Base-by-base conservation (phyloP, 1,140 invertebrate species). In the Orchestia grillus region DNA sequence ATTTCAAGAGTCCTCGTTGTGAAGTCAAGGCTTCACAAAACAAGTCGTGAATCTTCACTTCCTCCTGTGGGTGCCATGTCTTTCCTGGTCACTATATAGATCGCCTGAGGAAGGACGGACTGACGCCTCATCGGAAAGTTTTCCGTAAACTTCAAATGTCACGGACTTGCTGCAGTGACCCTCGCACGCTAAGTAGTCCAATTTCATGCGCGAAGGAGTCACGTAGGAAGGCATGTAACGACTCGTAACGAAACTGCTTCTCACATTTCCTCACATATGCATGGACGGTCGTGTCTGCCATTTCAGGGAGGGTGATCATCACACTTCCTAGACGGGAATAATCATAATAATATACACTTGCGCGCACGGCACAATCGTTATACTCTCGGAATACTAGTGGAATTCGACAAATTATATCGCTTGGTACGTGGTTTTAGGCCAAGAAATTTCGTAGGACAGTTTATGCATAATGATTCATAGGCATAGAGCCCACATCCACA, bases 111-210 rank as follows among this genome's bases (percentile, higher is more conserved):
- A 44, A 41, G 88, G 88, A 90, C 36, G 87, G 88, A 44, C 88
- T 23, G 88, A 43, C 88, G 88, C 0, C 23, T 42, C 88, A 41
- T 44, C 88, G 88, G 88, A 90, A 90, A 41, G 43, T 44, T 90
- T 42, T 90, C 88, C 62, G 62, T 77, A 77, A 77, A 44, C 88
- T 41, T 90, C 88, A 90, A 90, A 90, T 90, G 88, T 90, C 88
- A 90, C 88, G 88, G 88, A 90, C 88, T 90, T 41, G 88, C 43
- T 19, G 88, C 88, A 90, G 88, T 90, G 88, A 90, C 88, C 88
- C 88, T 90, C 88, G 36, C 41, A 41, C 11, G 43, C 36, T 90
- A 77, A 77, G 62, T 77, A 28, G 62, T 77, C 62, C 62, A 77
- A 77, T 77, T 77, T 77, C 62, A 77, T 77, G 62, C 62, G 62